Evolutionary conservation across 2,113 vertebrate genomes (phyloP), one percentile per base, ranked within the genome.

Genomic region (Menura novaehollandiae): DNA sequence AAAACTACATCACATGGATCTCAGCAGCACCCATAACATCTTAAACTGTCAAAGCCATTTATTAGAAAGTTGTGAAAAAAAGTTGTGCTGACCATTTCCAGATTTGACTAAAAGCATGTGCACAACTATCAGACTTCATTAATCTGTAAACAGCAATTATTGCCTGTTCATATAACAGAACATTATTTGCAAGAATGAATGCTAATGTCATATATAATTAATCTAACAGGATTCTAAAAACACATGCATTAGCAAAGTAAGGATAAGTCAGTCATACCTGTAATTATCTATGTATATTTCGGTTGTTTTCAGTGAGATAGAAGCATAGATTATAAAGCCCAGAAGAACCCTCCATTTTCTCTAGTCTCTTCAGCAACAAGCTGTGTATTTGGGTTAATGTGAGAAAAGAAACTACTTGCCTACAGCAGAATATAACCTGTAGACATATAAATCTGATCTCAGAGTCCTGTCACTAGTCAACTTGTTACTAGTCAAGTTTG

Each of bases 121-220:
- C 32, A n/a, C 53, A 88, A 30, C 62, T 64, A 76, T 72, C n/a
- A 77, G 59, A 43, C 33, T 63, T 44, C 60, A 89, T 77, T 86
- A 73, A 62, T 77, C 79, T 86, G 39, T 95, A 93, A 93, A 74
- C 33, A 92, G 35, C 41, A 80, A 86, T 89, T 90, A 76, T 49
- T 88, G 30, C 33, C 41, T 47, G 78, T 67, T 95, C 68, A 77
- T 27, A 30, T 62, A 83, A 86, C 20, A 59, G 32, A 88, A 92
- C 0, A 28, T 32, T 88, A 80, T 71, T 88, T 91, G 27, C 33
- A 77, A 84, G 43, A 92, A 74, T 37, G 52, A 77, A 91, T 77
- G 26, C 55, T 92, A 93, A 86, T 74, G 27, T 44, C 56, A 76
- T 46, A 53, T 83, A 66, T 95, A 92, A 93, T 93, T 95, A 83